phyloP scores from a whole-genome alignment of 2,113 vertebrate genomes.

The Carettochelys insculpta region DNA sequence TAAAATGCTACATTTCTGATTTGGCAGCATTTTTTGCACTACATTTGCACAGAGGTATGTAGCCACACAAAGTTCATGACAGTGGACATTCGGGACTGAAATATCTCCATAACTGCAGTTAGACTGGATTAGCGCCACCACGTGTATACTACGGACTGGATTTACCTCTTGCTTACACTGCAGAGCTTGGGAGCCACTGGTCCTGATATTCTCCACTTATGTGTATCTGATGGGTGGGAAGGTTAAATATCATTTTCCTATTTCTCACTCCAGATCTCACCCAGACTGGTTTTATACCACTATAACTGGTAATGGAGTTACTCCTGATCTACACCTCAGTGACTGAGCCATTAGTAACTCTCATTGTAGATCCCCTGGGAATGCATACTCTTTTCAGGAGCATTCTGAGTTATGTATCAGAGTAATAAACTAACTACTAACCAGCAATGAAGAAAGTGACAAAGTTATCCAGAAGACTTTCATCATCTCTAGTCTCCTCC shows the following conservation, averaged over 20 bases:
- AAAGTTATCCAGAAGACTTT: conserved; percentile 91
- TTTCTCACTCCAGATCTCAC: background rate
- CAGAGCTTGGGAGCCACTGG: background rate
- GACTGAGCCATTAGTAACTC: background rate
- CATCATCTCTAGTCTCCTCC: conserved; percentile 79
- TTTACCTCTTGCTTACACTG: background rate
- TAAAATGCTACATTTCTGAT: background rate
- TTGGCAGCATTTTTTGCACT: background rate
- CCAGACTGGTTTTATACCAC: background rate
- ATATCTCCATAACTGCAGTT: background rate
- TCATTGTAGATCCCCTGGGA: background rate
- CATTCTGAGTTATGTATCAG: background rate
- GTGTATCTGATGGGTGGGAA: background rate
- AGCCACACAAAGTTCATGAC: background rate
- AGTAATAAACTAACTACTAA: conserved; percentile 62
- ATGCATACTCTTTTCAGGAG: background rate
- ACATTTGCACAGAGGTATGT: background rate
- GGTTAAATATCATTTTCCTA: rapidly evolving
- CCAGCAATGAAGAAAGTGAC: conserved; percentile 93
- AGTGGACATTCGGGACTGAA: background rate
- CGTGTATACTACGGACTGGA: background rate
- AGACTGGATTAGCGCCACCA: background rate
- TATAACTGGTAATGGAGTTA: background rate
- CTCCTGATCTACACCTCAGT: background rate
- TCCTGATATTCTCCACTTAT: background rate